These are phyloP conservation scores for Drosophila equinoxialis DNA, from an alignment of 1,140 invertebrate species.

Conservation along the genomic window DNA sequence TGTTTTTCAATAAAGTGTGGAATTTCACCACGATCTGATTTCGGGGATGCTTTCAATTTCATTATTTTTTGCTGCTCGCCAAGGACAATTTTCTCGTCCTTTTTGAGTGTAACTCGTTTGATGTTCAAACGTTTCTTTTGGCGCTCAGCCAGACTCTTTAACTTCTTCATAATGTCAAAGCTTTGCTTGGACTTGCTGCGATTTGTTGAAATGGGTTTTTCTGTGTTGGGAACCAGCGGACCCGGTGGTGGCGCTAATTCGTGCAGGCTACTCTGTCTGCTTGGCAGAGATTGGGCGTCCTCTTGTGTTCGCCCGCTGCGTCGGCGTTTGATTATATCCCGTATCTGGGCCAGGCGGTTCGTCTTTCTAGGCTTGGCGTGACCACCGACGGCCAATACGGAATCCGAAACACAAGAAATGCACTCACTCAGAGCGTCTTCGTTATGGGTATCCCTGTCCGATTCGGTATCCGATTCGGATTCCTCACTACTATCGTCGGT, in stretches of 20 bases:
- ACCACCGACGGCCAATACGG: constrained; percentile 69
- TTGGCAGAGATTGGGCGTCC: constrained; percentile 80
- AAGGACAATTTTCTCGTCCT: constrained; percentile 76
- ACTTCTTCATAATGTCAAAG: constrained; percentile 86
- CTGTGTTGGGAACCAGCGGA: constrained; percentile 52
- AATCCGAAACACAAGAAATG: constrained; percentile 80
- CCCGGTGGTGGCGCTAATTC: constrained; percentile 67
- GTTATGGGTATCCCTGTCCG: constrained; percentile 57
- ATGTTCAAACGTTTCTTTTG: constrained; percentile 84
- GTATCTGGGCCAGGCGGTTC: constrained; percentile 62
- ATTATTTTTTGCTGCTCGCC: constrained; percentile 79
- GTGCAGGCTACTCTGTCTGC: constrained; percentile 71
- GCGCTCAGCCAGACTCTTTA: constrained; percentile 86
- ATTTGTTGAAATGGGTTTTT: constrained; percentile 39
- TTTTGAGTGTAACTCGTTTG: constrained; percentile 84
- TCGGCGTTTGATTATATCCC: constrained; percentile 61
- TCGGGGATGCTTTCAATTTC: constrained; percentile 77
- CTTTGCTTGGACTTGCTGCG: constrained; percentile 68
- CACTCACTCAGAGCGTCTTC: constrained; percentile 77
- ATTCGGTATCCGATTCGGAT: constrained; percentile 59
- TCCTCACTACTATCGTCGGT: constrained; percentile 59
- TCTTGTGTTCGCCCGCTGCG: constrained; percentile 71
- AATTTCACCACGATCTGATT: constrained; percentile 75
- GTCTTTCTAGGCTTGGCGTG: constrained; percentile 67
- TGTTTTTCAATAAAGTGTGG: constrained; percentile 82